Evolutionary conservation across 2,113 vertebrate genomes (phyloP).

Genomic region (Amblyornis subalaris): DNA sequence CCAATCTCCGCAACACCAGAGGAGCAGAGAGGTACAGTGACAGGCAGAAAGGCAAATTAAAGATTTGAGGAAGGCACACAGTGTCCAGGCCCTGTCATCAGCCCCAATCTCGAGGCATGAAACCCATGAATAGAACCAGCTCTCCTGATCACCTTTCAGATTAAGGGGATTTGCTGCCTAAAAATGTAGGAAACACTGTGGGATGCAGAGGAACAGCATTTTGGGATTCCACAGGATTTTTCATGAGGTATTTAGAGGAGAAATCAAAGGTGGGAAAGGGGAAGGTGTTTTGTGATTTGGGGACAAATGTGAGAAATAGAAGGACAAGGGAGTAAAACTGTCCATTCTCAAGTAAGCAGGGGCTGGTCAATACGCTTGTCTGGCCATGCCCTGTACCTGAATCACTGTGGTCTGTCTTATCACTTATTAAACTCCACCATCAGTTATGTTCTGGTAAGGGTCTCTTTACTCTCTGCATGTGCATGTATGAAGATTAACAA

Average conservation of each 20-base stretch:
- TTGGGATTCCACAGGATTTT: background rate
- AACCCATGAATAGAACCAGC: rapidly evolving
- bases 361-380: background rate
- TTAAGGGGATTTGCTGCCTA: background rate
- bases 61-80: background rate
- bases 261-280: background rate
- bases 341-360: background rate
- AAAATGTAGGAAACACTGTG: background rate
- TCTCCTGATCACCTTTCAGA: background rate
- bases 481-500: background rate
- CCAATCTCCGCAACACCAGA: background rate
- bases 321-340: background rate
- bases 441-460: background rate
- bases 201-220: background rate
- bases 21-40: background rate
- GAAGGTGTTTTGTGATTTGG: background rate
- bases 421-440: background rate
- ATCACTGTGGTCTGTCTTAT: background rate
- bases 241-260: background rate
- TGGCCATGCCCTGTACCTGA: background rate
- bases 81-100: background rate
- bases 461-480: background rate
- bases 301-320: background rate
- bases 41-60: background rate
- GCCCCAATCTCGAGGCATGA: background rate